A percentile compares a stretch with the other conserved stretches of the same genome.
Evolutionary conservation across 2,113 vertebrate genomes (phyloP).

Genomic region (Rhinolophus sinicus): DNA sequence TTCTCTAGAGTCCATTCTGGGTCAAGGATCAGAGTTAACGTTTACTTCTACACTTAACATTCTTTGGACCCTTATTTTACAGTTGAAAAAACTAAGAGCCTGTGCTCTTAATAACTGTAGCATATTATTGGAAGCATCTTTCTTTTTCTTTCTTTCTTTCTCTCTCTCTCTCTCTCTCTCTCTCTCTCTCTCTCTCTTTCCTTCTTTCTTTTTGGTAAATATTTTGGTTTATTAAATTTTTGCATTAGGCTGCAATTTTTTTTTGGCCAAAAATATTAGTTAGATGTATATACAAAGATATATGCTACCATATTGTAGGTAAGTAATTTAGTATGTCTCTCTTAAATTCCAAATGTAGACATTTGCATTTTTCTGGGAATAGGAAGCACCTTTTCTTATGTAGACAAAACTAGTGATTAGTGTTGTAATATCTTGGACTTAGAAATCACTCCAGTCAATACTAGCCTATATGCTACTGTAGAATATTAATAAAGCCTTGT

Average conservation of each 20-base stretch:
- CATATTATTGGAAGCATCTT: not conserved
- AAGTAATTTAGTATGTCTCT: not conserved
- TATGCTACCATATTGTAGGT: not conserved
- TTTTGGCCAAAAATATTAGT: slow-evolving; percentile 3
- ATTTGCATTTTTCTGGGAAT: not conserved
- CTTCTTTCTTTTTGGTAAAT: not conserved
- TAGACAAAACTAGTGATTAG: not conserved
- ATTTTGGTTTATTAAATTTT: not conserved
- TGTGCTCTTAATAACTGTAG: not conserved
- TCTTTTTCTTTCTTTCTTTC: not conserved
- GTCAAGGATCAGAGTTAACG: not conserved
- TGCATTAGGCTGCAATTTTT: not conserved
- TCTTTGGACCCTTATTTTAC: not conserved
- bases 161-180: too few species aligned
- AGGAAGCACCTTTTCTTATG: not conserved
- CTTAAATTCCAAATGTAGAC: not conserved
- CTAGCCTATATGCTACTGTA: not conserved
- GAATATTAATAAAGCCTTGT: not conserved
- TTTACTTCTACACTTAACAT: not conserved
- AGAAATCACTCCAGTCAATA: not conserved
- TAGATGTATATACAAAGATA: not conserved
- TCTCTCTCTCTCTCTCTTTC: not conserved
- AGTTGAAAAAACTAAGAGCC: not conserved
- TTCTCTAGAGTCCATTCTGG: not conserved
- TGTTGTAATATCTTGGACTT: not conserved